Evolutionary conservation across 2,797 vertebrate species (phyloP).

Genomic region (Acipenser oxyrinchus): DNA sequence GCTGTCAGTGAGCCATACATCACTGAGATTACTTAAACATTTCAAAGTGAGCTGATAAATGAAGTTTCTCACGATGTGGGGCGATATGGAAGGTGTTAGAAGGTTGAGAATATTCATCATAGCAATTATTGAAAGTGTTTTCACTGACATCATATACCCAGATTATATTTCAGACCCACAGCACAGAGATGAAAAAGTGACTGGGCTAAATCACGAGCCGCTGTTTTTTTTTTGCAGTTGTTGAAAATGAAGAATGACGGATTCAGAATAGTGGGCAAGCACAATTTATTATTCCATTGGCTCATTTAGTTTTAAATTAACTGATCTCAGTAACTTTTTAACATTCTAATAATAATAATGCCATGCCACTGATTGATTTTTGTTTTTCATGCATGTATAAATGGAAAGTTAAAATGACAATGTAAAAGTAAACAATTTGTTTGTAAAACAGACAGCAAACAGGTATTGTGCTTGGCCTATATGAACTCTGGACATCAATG

Average conservation of each 20-base stretch:
- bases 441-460: too few species aligned
- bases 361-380: too few species aligned
- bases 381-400: too few species aligned
- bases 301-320: conserved; percentile 19
- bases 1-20: conserved; percentile 80
- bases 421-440: too few species aligned
- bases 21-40: conserved; percentile 83
- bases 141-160: conserved; percentile 78
- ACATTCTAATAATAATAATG: too few species aligned
- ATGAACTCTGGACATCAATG: too few species aligned
- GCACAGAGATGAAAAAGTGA: conserved; percentile 58
- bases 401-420: too few species aligned
- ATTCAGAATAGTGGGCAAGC: conserved; percentile 46
- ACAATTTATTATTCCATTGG: conserved; percentile 45
- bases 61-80: conserved; percentile 73
- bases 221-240: conserved; percentile 53
- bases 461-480: too few species aligned
- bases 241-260: conserved; percentile 54
- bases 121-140: conserved; percentile 95
- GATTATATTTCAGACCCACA: conserved; percentile 76
- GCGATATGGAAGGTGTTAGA: conserved; percentile 78
- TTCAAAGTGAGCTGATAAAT: conserved; percentile 82
- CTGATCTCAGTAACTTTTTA: background rate
- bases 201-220: conserved; percentile 49
- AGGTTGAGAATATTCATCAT: conserved; percentile 90